Evolutionary conservation across 2,888 invertebrate genomes (phyloP).

Genomic region (Crioceris asparagi): DNA sequence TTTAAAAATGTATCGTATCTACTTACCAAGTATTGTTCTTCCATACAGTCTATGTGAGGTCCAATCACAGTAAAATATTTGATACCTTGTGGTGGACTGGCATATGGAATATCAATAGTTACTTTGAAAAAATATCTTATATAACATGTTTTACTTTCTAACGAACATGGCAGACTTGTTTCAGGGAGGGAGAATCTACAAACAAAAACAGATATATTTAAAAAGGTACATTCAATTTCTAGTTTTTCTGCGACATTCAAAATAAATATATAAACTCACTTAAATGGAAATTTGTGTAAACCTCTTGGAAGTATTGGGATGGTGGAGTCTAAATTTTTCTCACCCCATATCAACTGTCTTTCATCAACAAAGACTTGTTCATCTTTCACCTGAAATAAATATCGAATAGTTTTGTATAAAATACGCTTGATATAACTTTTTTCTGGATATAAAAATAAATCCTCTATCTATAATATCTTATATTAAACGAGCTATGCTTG

Average conservation of each 20-base stretch:
- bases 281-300: slow-evolving; percentile 55
- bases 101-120: slow-evolving; percentile 65
- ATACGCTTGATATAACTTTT: too few relatives aligned
- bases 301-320: slow-evolving; percentile 61
- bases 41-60: slow-evolving; percentile 71
- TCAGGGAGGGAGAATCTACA: slow-evolving; percentile 57
- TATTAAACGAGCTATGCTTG: background rate
- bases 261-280: slow-evolving; percentile 21
- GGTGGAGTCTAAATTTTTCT: slow-evolving; percentile 51
- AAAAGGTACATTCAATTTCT: background rate
- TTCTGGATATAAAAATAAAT: too few relatives aligned
- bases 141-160: slow-evolving; percentile 63
- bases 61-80: slow-evolving; percentile 71
- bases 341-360: slow-evolving; percentile 61
- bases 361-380: slow-evolving; percentile 70
- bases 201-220: slow-evolving; percentile 3
- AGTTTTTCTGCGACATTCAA: background rate
- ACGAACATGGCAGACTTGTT: slow-evolving; percentile 62
- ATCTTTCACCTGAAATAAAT: slow-evolving; percentile 43
- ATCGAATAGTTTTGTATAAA: too few relatives aligned
- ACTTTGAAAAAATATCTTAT: slow-evolving; percentile 64
- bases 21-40: slow-evolving; percentile 62
- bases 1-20: too few relatives aligned
- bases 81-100: slow-evolving; percentile 67
- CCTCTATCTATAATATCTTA: too few relatives aligned